Evolutionary conservation across 2,113 vertebrate genomes (phyloP).

Genomic region (Misgurnus anguillicaudatus): DNA sequence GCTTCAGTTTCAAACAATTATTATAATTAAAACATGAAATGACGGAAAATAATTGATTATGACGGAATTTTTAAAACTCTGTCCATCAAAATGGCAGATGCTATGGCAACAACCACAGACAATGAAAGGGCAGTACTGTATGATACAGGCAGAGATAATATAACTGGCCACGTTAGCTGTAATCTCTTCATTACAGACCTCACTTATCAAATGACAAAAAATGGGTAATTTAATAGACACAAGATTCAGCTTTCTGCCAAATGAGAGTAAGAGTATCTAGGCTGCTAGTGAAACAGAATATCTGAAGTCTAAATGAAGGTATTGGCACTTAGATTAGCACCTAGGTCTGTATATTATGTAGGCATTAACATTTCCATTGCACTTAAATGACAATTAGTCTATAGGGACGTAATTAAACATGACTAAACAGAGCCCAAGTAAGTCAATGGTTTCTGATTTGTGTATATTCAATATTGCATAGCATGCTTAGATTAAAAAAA

Average conservation of each 20-base stretch:
- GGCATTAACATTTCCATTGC: background rate
- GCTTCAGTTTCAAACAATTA: too few species aligned
- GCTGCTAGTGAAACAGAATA: constrained; percentile 23
- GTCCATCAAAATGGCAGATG: too few species aligned
- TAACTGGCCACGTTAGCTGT: constrained; percentile 39
- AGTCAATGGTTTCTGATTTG: background rate
- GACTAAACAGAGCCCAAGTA: background rate
- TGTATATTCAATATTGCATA: background rate
- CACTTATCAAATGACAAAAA: constrained; percentile 48
- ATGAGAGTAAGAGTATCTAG: constrained; percentile 38
- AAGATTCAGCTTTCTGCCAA: constrained; percentile 27
- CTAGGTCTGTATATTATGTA: background rate
- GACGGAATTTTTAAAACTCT: too few species aligned
- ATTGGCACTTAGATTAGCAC: background rate
- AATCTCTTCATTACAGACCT: constrained; percentile 53
- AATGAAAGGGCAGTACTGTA: constrained; percentile 49
- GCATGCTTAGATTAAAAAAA: background rate
- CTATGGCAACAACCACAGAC: constrained; percentile 26
- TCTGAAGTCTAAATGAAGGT: constrained; percentile 16
- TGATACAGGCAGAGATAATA: constrained; percentile 41
- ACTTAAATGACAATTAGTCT: background rate
- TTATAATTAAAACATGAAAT: too few species aligned
- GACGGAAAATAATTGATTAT: too few species aligned
- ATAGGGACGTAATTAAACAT: background rate
- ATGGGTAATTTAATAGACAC: constrained; percentile 46